Evolutionary conservation across 2,888 invertebrate genomes (phyloP).

Genomic region (Bruchidius siliquastri): DNA sequence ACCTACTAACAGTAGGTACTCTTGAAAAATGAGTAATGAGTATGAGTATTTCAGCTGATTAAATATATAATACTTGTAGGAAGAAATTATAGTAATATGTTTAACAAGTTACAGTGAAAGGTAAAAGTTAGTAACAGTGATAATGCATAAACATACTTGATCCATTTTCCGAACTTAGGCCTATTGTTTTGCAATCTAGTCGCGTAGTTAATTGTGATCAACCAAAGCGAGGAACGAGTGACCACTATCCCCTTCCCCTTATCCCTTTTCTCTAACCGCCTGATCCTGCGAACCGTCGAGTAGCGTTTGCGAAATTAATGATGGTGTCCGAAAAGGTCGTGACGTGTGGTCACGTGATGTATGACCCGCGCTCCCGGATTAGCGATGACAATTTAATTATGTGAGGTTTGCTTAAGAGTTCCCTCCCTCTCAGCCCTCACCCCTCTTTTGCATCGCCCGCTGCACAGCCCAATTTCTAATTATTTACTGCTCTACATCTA

Average conservation of each 20-base stretch:
- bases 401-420: slow-evolving; percentile 35
- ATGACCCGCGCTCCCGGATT: slow-evolving; percentile 42
- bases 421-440: slow-evolving; percentile 4
- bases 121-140: too few species aligned
- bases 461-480: slow-evolving; percentile 27
- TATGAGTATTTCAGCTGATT: too few species aligned
- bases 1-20: too few species aligned
- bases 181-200: too few species aligned
- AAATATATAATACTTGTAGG: too few species aligned
- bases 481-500: slow-evolving; percentile 26
- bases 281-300: slow-evolving; percentile 19
- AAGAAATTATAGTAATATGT: too few species aligned
- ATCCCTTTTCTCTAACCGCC: slow-evolving; percentile 8
- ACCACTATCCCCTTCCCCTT: slow-evolving; percentile 2
- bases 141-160: too few species aligned
- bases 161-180: too few species aligned
- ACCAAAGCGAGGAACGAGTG: not conserved
- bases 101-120: too few species aligned
- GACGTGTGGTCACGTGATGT: slow-evolving; percentile 45
- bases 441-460: slow-evolving; percentile 15
- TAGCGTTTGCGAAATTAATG: slow-evolving; percentile 35
- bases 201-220: too few species aligned
- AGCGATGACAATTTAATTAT: slow-evolving; percentile 47
- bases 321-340: slow-evolving; percentile 37
- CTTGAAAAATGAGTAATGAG: too few species aligned